phyloP scores from a whole-genome alignment of 2,113 vertebrate genomes.

The Elephas maximus region DNA sequence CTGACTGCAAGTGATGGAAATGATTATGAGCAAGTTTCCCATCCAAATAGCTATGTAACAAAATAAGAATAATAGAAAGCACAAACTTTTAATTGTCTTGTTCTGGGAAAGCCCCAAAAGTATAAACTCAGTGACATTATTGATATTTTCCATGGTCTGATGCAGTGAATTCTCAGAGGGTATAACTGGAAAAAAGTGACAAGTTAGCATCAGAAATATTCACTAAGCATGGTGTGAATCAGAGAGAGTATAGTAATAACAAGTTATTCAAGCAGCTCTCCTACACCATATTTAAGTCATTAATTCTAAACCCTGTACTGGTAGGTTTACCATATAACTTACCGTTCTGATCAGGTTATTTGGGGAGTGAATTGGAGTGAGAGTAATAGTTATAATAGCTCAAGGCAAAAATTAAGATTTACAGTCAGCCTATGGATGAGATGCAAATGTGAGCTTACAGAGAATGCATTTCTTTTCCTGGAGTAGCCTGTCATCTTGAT shows the following conservation, averaged over 20 bases:
- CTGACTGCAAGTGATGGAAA: conserved; percentile 62
- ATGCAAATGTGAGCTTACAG: background rate
- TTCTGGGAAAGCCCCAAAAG: conserved; percentile 74
- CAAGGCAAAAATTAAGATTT: background rate
- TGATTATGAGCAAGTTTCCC: conserved; percentile 71
- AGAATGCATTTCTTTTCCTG: background rate
- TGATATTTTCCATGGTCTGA: conserved; percentile 34
- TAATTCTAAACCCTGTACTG: background rate
- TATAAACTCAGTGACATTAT: conserved; percentile 69
- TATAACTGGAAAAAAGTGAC: background rate
- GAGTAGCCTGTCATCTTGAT: background rate
- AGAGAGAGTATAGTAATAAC: background rate
- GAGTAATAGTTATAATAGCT: background rate
- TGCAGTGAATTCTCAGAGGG: background rate
- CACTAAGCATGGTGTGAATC: background rate
- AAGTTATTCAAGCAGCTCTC: background rate
- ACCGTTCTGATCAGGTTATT: background rate
- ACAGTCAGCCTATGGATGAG: accelerated
- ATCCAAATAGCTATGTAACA: conserved; percentile 66
- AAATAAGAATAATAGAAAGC: conserved; percentile 62
- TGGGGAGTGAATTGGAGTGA: background rate
- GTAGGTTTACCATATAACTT: background rate
- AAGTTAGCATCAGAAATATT: background rate
- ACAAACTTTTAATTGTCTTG: conserved; percentile 53
- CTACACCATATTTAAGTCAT: background rate